Conservation (phyloP, 2,797 vertebrate species). For the Nothura maculosa region DNA sequence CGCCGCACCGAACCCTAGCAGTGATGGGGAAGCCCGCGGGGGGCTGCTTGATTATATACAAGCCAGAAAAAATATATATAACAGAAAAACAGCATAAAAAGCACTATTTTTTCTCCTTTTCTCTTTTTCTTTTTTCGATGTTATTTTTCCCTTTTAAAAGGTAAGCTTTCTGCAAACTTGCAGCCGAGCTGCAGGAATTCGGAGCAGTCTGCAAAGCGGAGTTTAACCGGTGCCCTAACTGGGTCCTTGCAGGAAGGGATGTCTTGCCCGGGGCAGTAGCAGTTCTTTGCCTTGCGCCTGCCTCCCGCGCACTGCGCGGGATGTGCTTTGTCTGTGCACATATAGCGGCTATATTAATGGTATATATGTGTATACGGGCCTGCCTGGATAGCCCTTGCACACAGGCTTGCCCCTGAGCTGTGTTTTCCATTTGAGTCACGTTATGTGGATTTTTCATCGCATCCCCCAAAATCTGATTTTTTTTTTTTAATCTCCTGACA, state of each 20-base stretch:
- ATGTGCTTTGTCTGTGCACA: neutral
- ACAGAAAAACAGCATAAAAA: neutral
- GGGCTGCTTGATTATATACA: neutral
- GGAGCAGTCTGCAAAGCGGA: neutral
- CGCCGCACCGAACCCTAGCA: neutral
- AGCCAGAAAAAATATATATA: neutral
- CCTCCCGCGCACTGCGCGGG: neutral
- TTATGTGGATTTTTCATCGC: neutral
- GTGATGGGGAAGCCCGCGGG: too few relatives aligned
- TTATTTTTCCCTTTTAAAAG: neutral
- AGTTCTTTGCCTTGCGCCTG: neutral
- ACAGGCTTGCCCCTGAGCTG: neutral
- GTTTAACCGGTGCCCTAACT: neutral
- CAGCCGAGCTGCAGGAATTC: neutral
- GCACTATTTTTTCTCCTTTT: rapidly evolving
- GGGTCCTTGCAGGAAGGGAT: neutral
- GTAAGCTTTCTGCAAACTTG: neutral
- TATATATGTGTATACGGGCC: neutral
- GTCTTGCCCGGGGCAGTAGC: neutral
- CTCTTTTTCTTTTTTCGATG: neutral
- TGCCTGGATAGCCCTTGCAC: neutral
- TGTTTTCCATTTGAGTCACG: neutral
- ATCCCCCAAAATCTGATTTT: neutral
- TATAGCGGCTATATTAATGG: neutral
- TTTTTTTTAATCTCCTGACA: neutral